phyloP scores from a whole-genome alignment of 2,888 invertebrate species.

The Spicauda simplicius region DNA sequence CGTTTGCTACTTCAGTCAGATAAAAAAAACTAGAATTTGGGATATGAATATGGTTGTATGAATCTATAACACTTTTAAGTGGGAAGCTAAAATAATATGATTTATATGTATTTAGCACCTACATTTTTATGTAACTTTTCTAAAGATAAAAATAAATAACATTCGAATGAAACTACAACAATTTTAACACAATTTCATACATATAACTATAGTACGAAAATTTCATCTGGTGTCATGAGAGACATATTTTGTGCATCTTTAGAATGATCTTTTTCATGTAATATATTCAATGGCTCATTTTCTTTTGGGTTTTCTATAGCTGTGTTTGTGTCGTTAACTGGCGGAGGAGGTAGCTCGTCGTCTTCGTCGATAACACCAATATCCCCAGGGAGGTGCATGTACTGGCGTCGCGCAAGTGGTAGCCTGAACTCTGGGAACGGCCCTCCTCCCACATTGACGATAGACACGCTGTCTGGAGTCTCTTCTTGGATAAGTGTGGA shows the following conservation, averaged over 20 bases:
- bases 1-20: too few species aligned
- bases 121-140: too few species aligned
- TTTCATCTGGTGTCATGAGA: slow-evolving; percentile 4
- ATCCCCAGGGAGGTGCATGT: slow-evolving; percentile 50
- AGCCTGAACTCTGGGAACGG: slow-evolving; percentile 62
- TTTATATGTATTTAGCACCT: not conserved
- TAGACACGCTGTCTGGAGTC: slow-evolving; percentile 50
- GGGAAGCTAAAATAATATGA: too few species aligned
- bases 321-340: slow-evolving; percentile 2
- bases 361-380: slow-evolving; percentile 20
- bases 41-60: too few species aligned
- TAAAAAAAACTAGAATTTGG: too few species aligned
- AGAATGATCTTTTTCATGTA: not conserved
- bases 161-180: not conserved
- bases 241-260: not conserved
- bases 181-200: not conserved
- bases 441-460: slow-evolving; percentile 55
- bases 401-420: slow-evolving; percentile 59
- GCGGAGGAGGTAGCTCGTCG: slow-evolving; percentile 38
- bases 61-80: too few species aligned
- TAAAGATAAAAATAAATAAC: too few species aligned
- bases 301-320: not conserved
- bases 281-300: not conserved
- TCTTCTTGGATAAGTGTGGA: slow-evolving; percentile 56
- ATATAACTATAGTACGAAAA: slow-evolving; percentile 10